Conservation (phyloP, 2,113 vertebrate species). For the Turnix velox region DNA sequence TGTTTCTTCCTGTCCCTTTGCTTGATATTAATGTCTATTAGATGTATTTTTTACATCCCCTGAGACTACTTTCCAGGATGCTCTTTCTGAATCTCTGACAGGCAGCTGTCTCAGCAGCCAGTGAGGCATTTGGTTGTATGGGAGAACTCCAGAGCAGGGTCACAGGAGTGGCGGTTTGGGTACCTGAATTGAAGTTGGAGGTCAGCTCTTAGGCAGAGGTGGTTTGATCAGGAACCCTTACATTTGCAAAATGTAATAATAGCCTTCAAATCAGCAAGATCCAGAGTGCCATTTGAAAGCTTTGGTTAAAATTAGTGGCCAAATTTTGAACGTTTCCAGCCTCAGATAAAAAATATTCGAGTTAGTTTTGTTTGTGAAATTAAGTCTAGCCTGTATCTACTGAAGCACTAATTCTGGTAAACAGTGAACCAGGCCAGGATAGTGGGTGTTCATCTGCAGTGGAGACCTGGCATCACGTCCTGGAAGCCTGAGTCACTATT, state of each 20-base stretch:
- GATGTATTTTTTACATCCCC: not conserved
- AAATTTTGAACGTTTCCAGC: not conserved
- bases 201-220: not conserved
- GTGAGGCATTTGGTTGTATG: not conserved
- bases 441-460: not conserved
- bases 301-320: not conserved
- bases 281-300: not conserved
- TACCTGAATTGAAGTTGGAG: not conserved
- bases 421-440: not conserved
- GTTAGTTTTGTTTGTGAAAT: not conserved
- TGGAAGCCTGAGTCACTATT: not conserved
- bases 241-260: not conserved
- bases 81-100: not conserved
- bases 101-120: not conserved
- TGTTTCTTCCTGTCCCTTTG: not conserved
- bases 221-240: not conserved
- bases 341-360: not conserved
- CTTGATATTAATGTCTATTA: not conserved
- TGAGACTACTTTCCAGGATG: not conserved
- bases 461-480: not conserved
- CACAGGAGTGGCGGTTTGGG: not conserved
- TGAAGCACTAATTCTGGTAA: not conserved
- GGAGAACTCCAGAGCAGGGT: not conserved
- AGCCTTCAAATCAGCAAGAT: not conserved
- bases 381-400: not conserved